Percentiles rank a stretch among this genome's conserved stretches.
Evolutionary conservation across 2,113 vertebrate species (phyloP).

Genomic region (Noctilio leporinus): DNA sequence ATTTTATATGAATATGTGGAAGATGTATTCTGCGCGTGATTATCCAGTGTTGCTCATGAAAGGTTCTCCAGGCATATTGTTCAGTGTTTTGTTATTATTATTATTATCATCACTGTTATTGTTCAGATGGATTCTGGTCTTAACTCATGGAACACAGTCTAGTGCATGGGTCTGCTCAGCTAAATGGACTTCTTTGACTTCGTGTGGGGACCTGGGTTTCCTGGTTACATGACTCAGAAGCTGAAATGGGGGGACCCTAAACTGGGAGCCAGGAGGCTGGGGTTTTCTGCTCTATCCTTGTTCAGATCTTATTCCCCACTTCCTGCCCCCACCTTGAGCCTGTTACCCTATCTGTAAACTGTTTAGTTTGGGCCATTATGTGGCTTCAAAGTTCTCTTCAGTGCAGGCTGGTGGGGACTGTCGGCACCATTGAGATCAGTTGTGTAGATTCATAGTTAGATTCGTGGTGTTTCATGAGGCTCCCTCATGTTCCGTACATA

Average conservation of each 20-base stretch:
- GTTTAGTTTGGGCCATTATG: not conserved
- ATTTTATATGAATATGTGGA: conserved; percentile 76
- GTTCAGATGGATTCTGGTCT: conserved; percentile 32
- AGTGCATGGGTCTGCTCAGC: not conserved
- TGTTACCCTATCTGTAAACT: not conserved
- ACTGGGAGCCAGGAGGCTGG: not conserved
- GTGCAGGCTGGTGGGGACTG: not conserved
- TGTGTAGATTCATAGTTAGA: not conserved
- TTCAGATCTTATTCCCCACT: not conserved
- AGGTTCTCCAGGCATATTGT: conserved; percentile 68
- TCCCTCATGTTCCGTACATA: not conserved
- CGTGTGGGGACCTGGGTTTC: not conserved
- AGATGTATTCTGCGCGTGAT: conserved; percentile 74
- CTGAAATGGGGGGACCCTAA: not conserved
- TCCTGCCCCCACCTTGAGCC: rapidly evolving
- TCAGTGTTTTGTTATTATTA: conserved; percentile 66
- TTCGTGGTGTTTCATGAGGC: not conserved
- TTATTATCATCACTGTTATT: conserved; percentile 48
- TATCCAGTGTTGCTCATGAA: conserved; percentile 60
- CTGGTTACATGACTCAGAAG: not conserved
- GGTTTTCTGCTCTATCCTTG: not conserved
- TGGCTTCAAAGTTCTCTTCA: not conserved
- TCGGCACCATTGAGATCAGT: not conserved
- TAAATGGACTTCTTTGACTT: not conserved
- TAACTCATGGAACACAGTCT: conserved; percentile 20